Percentiles rank a stretch among this genome's conserved stretches.
phyloP scores from a whole-genome alignment of 2,888 invertebrate genomes.

The Caenorhabditis sulstoni region DNA sequence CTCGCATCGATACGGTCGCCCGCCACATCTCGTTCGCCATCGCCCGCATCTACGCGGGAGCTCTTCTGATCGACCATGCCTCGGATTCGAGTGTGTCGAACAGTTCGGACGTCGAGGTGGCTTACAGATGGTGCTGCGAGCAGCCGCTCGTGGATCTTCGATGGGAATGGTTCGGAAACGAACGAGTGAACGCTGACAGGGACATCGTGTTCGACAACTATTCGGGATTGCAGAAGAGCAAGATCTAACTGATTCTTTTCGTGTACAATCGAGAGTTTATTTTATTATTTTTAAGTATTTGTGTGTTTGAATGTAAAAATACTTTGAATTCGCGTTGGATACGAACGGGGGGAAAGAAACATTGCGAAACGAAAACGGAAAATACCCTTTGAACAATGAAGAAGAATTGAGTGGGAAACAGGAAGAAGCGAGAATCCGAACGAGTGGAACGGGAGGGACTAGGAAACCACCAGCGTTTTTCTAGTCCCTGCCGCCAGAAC shows the following conservation, averaged over 20 bases:
- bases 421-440: not conserved
- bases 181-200: constrained; percentile 63
- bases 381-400: constrained; percentile 55
- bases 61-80: constrained; percentile 81
- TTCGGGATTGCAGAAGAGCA: constrained; percentile 39
- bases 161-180: constrained; percentile 61
- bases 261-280: constrained; percentile 12
- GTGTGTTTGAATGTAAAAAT: constrained; percentile 7
- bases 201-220: constrained; percentile 72
- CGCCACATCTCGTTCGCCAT: constrained; percentile 83
- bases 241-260: constrained; percentile 41
- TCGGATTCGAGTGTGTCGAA: constrained; percentile 66
- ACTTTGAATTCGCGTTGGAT: constrained; percentile 14
- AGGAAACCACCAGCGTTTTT: no score
- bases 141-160: constrained; percentile 66
- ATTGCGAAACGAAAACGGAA: constrained; percentile 29
- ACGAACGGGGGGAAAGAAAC: constrained; percentile 3
- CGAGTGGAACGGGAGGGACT: not conserved
- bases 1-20: constrained; percentile 81
- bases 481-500: no score
- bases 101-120: constrained; percentile 68
- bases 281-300: no score
- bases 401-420: not conserved
- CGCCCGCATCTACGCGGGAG: constrained; percentile 81
- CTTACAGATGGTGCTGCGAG: constrained; percentile 69